phyloP scores from a whole-genome alignment of 2,113 vertebrate species.

The Taxidea taxus region DNA sequence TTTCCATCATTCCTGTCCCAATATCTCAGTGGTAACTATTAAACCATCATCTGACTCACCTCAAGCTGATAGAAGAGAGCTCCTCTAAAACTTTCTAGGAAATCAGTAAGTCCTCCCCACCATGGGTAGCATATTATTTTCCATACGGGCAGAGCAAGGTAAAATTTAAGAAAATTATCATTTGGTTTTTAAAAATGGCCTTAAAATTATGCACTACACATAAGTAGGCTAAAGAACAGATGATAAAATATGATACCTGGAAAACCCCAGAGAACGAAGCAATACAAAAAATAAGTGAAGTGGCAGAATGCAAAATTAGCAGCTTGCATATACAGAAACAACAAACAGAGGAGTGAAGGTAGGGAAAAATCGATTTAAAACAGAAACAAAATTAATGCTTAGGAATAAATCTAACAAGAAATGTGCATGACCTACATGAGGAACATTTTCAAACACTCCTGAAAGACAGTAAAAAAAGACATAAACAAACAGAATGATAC shows the following conservation, averaged over 20 bases:
- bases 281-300: neutral
- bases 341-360: neutral
- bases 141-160: neutral
- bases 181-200: neutral
- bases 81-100: neutral
- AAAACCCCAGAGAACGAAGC: neutral
- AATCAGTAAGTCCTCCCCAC: neutral
- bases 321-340: neutral
- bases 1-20: neutral
- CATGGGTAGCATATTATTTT: neutral
- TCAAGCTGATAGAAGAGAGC: neutral
- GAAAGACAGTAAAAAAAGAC: neutral
- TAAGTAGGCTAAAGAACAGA: neutral
- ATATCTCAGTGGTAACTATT: neutral
- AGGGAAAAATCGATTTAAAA: neutral
- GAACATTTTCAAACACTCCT: neutral
- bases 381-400: neutral
- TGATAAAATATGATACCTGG: neutral
- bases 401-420: neutral
- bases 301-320: neutral
- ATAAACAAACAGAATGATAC: neutral
- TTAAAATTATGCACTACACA: neutral
- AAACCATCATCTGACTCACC: neutral
- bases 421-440: neutral
- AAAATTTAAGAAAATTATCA: neutral